These are phyloP conservation scores for Dasyprocta punctata DNA, from an alignment of 2,113 vertebrate genomes.

Conservation along the genomic window DNA sequence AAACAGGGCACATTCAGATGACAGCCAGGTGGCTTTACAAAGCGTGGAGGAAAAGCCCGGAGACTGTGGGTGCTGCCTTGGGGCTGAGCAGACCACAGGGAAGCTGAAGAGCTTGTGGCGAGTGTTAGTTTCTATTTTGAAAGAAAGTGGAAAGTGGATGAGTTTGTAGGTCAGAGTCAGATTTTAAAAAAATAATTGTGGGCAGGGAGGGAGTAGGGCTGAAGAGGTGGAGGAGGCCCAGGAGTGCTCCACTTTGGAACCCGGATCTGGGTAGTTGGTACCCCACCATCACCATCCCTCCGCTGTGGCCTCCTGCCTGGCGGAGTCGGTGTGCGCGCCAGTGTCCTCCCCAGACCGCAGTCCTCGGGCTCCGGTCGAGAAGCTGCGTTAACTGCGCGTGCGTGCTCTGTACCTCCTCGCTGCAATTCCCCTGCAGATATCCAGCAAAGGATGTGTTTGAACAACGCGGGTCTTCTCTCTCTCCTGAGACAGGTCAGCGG, in stretches of 20 bases:
- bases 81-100: fast-evolving
- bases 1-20: too few relatives aligned
- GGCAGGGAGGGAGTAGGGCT: background rate
- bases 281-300: background rate
- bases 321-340: fast-evolving
- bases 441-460: background rate
- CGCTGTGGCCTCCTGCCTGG: fast-evolving
- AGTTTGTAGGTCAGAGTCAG: background rate
- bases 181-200: background rate
- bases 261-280: too few relatives aligned
- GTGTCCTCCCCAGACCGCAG: background rate
- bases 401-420: background rate
- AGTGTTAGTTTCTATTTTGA: background rate
- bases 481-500: background rate
- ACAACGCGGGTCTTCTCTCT: too few relatives aligned
- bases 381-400: background rate
- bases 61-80: background rate
- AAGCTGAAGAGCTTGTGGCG: background rate
- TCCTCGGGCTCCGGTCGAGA: background rate
- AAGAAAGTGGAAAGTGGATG: background rate
- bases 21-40: background rate
- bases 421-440: background rate
- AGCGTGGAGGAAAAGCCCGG: background rate
- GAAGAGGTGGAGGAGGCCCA: background rate
- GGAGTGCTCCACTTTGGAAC: background rate